Evolutionary conservation across 2,113 vertebrate genomes (phyloP).

Genomic region (Platycercus adscitus): DNA sequence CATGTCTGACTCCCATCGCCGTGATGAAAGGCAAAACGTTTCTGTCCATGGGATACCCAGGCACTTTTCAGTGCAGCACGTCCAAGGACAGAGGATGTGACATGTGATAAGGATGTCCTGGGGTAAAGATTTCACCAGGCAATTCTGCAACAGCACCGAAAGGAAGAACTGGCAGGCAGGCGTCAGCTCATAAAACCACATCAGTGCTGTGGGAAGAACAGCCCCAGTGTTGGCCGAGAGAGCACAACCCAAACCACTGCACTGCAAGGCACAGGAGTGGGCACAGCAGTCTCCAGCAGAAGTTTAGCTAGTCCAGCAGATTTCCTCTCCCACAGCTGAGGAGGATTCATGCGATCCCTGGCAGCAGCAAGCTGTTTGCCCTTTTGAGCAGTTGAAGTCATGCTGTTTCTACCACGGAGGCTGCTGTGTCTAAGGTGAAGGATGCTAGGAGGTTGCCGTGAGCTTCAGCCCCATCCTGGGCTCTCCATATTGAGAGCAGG

Average conservation of each 20-base stretch:
- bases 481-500: neutral
- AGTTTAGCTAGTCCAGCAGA: neutral
- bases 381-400: neutral
- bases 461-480: neutral
- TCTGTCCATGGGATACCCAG: neutral
- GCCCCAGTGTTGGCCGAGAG: fast-evolving
- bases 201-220: neutral
- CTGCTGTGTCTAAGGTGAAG: neutral
- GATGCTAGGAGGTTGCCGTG: neutral
- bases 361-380: neutral
- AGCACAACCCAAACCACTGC: neutral
- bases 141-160: neutral
- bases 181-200: neutral
- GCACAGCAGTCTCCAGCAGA: neutral
- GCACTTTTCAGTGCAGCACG: neutral
- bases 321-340: neutral
- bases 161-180: neutral
- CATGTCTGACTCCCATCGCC: neutral
- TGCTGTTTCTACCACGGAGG: neutral
- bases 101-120: neutral
- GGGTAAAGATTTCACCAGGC: neutral
- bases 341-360: fast-evolving
- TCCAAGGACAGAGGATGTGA: neutral
- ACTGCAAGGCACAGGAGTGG: neutral
- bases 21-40: neutral